Evolutionary conservation across 1,140 invertebrate genomes (phyloP).

Genomic region (Anthonomus grandis): DNA sequence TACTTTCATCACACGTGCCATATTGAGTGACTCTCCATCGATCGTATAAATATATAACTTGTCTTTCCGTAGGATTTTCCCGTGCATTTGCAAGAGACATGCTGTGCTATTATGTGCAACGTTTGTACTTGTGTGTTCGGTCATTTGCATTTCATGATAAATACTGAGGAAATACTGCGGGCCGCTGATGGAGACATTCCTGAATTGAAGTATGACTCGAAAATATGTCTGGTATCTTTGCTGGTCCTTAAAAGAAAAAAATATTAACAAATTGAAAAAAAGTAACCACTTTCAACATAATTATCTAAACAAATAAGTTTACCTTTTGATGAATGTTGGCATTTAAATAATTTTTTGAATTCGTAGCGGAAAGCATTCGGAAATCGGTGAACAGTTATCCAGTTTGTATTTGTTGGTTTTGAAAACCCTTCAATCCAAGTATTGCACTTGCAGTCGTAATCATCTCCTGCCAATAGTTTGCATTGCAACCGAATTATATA

Average conservation of each 20-base stretch:
- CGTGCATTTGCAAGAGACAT: constrained; percentile 7
- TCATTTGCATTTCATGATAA: too few species aligned
- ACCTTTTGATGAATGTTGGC: not conserved
- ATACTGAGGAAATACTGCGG: too few species aligned
- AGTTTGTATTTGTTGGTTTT: constrained; percentile 2
- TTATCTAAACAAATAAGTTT: too few species aligned
- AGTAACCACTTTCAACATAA: too few species aligned
- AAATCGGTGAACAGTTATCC: not conserved
- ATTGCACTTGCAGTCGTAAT: not conserved
- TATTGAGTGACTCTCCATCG: constrained; percentile 4
- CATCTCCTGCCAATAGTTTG: not conserved
- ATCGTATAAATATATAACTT: constrained; percentile 15
- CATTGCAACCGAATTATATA: too few species aligned
- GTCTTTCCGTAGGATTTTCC: constrained; percentile 3
- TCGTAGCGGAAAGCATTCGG: too few species aligned
- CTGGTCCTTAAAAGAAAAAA: not conserved
- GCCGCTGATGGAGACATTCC: constrained; percentile 12
- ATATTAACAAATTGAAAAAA: too few species aligned
- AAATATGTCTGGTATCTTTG: constrained; percentile 8
- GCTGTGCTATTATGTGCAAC: too few species aligned
- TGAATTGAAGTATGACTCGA: constrained; percentile 3
- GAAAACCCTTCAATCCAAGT: not conserved
- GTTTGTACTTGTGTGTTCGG: too few species aligned
- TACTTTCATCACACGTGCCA: constrained; percentile 7
- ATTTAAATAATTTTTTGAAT: not conserved